phyloP scores from a whole-genome alignment of 2,797 vertebrate species.

The Sebastes ruberrimus region DNA sequence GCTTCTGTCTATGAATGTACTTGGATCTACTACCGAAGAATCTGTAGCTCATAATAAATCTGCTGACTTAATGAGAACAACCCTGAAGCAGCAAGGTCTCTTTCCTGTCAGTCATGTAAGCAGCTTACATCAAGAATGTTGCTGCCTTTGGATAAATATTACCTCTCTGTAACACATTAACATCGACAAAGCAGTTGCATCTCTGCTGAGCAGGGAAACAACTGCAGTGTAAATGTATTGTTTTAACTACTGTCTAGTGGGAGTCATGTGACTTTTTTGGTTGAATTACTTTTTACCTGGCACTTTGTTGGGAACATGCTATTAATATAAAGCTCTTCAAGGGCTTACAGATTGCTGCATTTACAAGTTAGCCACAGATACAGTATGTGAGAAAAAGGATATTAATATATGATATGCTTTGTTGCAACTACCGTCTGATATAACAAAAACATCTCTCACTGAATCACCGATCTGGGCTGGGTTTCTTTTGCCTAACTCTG shows the following conservation, averaged over 20 bases:
- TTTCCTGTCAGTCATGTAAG: conserved; percentile 4
- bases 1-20: neutral
- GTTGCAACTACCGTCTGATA: neutral
- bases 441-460: neutral
- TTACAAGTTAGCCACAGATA: neutral
- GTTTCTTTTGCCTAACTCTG: neutral
- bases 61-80: conserved; percentile 22
- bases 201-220: neutral
- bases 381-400: neutral
- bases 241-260: neutral
- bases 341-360: neutral
- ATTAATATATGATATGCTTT: neutral
- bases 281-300: neutral
- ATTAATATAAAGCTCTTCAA: neutral
- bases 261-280: neutral
- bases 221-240: neutral
- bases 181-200: neutral
- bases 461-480: neutral
- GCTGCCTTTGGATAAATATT: conserved; percentile 14
- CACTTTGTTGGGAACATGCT: neutral
- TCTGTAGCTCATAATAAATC: conserved; percentile 12
- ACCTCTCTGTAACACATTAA: conserved; percentile 13
- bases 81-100: conserved; percentile 17
- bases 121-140: conserved; percentile 3
- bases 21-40: neutral